Evolutionary conservation across 1,140 invertebrate genomes (phyloP), one percentile per base, ranked within the genome.

Genomic region (Lasaia peninsularis): DNA sequence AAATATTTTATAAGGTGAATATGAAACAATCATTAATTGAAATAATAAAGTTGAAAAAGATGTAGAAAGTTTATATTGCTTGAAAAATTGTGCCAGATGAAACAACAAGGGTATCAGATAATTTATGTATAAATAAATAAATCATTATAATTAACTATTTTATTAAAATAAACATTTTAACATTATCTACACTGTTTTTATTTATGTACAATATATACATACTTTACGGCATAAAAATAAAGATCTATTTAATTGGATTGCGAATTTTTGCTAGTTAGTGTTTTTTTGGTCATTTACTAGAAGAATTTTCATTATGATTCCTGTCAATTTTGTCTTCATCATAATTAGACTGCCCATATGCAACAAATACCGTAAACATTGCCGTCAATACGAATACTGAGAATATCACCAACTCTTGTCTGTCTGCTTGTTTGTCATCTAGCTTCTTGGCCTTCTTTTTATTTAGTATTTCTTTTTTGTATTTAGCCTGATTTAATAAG

Each of bases 341-440:
- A 62, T 79, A 88, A 56, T 83, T 70, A 21, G 52, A 31, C 31
- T 56, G 66, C 0, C 79, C 80, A 60, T 76, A 66, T 11, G 66
- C 8, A 11, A 75, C 60, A 6, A 78, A 52, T 21, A 62, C 44
- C 3, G 76, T 5, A 40, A 84, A 78, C 0, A 78, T 44, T 4
- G 65, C 49, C n/a, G 51, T 58, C 10, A 80, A 11, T 2, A 49
- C 51, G 57, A 74, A 60, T 20, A 81, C 52, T 3, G 73, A 5
- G 52, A 75, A 77, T 34, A 86, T 56, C 1, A 71, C 32, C 8
- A 60, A 16, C 63, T 86, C 80, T 57, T 88, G 82, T 1, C 48
- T 56, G 1, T 34, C 32, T 7, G 67, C 49, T 34, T 59, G 28
- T 10, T 14, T 32, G 35, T 37, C 49, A 52, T 71, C 63, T 10